Percentiles rank a stretch among this genome's conserved stretches.
phyloP scores from a whole-genome alignment of 2,797 vertebrate species.

The Nannoperca australis region DNA sequence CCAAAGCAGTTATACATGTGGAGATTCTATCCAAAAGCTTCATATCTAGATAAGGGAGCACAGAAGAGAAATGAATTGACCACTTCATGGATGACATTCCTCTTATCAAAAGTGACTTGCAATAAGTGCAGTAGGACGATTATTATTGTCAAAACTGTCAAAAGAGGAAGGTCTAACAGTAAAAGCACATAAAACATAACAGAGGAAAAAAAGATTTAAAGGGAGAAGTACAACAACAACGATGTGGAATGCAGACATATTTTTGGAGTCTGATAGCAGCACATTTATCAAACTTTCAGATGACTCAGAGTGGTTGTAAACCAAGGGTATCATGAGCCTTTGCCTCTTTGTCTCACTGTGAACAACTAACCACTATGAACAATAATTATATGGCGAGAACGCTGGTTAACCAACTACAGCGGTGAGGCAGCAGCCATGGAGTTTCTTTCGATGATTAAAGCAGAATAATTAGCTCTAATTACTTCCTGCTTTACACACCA shows the following conservation, averaged over 20 bases:
- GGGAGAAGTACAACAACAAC: conserved; percentile 2
- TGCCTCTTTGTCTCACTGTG: conserved; percentile 32
- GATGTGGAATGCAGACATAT: conserved; percentile 17
- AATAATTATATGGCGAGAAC: conserved; percentile 62
- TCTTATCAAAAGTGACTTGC: neutral
- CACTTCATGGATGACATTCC: neutral
- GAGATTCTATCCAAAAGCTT: neutral
- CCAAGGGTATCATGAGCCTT: conserved; percentile 38
- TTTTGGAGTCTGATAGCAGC: conserved; percentile 37
- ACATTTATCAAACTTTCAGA: conserved; percentile 34
- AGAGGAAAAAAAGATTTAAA: neutral
- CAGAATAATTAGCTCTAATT: conserved; percentile 81
- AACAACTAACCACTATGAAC: conserved; percentile 66
- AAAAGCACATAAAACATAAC: neutral
- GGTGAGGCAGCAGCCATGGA: conserved; percentile 37
- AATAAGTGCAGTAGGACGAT: too few species aligned
- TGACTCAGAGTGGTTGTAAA: conserved; percentile 40
- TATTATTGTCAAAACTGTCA: too few species aligned
- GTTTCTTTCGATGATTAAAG: conserved; percentile 67
- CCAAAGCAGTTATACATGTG: neutral
- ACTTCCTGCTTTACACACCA: conserved; percentile 80
- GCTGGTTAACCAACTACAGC: conserved; percentile 51
- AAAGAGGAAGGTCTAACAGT: neutral
- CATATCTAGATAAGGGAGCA: neutral
- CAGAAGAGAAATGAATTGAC: neutral